Evolutionary conservation across 2,113 vertebrate species (phyloP), one percentile per base, ranked within the genome.

Genomic region (Ovibos moschatus): DNA sequence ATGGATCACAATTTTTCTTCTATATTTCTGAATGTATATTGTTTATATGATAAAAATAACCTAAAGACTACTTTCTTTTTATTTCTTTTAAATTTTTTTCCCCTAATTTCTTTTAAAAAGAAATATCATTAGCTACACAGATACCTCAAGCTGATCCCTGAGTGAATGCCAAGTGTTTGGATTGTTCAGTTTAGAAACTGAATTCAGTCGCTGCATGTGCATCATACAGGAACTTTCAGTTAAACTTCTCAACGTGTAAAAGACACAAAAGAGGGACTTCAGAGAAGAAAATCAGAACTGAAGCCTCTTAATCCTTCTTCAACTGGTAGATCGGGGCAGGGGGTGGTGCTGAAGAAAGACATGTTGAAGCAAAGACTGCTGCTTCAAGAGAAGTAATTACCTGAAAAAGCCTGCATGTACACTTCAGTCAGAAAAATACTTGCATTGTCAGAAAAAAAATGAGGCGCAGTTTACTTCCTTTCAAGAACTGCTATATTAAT

Each of bases 361-460:
- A 36, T 9, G 21, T 33, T 53, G 10, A 74, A 60, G 8, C 43
- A 36, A 94, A 93, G 86, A 76, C 82, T 45, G 30, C 30, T 27
- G 8, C 71, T 94, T 76, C 6, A 82, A 57, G 58, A n/a, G n/a
- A 95, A 87, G 17, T 16, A 43, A 55, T 53, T 82, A 28, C 19
- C 40, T 47, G 33, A 91, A 93, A 82, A 36, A 91, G 71, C 45
- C 43, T 82, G 36, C 58, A 58, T 4, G 9, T 53, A 36, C 17
- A 53, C 43, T 83, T 58, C 12, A 58, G 25, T 81, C 55, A 84
- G 91, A 92, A 97, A 94, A 53, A 51, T 43, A 98, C 98, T 53
- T 16, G 16, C 57, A 47, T 7, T 30, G n/a, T 27, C 4, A 14
- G 7, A 1, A 0, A 2, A 55, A 89, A 93, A 43, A n/a, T 2